These are phyloP conservation scores for Yasuhikotakia modesta DNA, from an alignment of 2,797 vertebrate species.

Conservation along the genomic window DNA sequence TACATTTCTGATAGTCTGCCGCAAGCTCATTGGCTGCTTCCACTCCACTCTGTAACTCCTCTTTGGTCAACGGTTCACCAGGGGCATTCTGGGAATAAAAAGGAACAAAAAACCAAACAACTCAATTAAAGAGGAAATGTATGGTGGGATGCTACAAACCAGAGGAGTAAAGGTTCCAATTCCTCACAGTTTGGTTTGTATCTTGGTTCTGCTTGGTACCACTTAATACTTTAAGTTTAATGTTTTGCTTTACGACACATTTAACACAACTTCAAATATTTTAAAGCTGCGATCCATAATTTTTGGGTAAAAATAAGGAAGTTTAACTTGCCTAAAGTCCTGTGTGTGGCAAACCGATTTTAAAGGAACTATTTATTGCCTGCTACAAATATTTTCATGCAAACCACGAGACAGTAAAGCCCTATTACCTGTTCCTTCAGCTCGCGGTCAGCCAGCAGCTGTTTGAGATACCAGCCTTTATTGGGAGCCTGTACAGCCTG, in stretches of 20 bases:
- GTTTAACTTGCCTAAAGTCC: no score
- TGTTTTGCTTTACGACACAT: no score
- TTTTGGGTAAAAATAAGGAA: no score
- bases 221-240: no score
- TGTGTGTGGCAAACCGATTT: no score
- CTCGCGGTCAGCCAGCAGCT: slow-evolving; percentile 82
- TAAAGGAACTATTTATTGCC: not conserved
- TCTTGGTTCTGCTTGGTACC: no score
- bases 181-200: not conserved
- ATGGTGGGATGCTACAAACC: not conserved
- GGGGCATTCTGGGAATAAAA: slow-evolving; percentile 72
- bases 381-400: not conserved
- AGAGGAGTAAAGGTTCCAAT: not conserved
- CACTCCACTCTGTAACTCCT: slow-evolving; percentile 90
- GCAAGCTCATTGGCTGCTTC: slow-evolving; percentile 83
- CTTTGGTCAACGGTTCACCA: slow-evolving; percentile 82
- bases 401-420: not conserved
- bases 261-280: no score
- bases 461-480: slow-evolving; percentile 93
- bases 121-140: not conserved
- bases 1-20: slow-evolving; percentile 85
- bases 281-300: no score
- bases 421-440: slow-evolving; percentile 84
- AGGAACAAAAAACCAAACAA: slow-evolving; percentile 9
- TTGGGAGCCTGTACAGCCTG: slow-evolving; percentile 85